Base-by-base conservation (phyloP, 2,797 vertebrate genomes). In the Phrynocephalus forsythii region DNA sequence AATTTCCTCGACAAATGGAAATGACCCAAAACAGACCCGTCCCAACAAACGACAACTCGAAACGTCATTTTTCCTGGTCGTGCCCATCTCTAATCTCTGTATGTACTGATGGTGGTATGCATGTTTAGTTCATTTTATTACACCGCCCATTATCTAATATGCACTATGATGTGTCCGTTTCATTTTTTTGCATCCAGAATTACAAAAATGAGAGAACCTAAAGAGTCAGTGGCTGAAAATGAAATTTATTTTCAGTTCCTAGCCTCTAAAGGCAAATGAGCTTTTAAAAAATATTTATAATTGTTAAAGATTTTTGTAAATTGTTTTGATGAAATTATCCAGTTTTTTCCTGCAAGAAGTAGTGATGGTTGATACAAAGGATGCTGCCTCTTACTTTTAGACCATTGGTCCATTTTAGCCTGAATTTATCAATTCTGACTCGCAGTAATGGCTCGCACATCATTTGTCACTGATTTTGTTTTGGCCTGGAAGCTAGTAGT, bases 241-340 rank as follows among this genome's bases (percentile, higher is more conserved):
- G 77, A 88, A 66, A 73, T 75, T 84, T 88, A 9, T 44, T 80
- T 68, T 88, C 87, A 88, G 28, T 52, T 88, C 73, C 69, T 79
- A 80, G 77, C 76, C 82, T 84, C 77, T 75, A 79, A 84, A 88
- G 68, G 73, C 63, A 84, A 79, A 77, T 84, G 75, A 80, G 77
- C 76, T 73, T 88, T 88, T 88, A 78, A 81, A 71, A 87, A 87
- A 87, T 87, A 88, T 79, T 79, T 88, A 52, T 56, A 79, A 60
- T 66, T 52, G 33, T 26, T 73, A 68, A 76, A 22, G 56, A 68
- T 79, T 88, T 84, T 79, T 79, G 79, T 84, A 72, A 84, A 26
- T 73, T 68, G 72, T 82, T 79, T 84, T 88, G 82, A 84, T 84
- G 84, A 88, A 88, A 79, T 69, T 79, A 76, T 79, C 83, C 52